Base-by-base conservation (phyloP, 2,888 invertebrate species). In the Rapana venosa region DNA sequence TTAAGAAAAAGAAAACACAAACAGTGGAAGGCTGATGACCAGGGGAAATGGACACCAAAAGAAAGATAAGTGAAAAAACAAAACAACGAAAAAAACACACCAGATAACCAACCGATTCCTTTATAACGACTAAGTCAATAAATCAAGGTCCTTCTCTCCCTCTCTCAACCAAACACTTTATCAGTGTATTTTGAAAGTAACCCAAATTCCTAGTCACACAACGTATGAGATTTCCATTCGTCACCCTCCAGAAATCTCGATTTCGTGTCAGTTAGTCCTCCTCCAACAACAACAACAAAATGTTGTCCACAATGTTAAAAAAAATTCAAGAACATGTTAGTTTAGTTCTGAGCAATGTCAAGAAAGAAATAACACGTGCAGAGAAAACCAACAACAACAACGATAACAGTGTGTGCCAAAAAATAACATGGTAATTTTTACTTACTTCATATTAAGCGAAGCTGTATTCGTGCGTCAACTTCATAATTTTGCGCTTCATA, bases 181-280 rank as follows among this genome's bases (percentile, higher is more conserved):
- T 56, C 26, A 47, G 66, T 61, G 66, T 87, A 81, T n/a, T 56
- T 58, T 36, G 81, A 87, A 58, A 87, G 56, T 79, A 79, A 79
- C 36, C 81, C 90, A 86, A 79, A 87, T 66, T 61, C 81, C 81
- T 5, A 84, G 22, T 13, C 1, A 84, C 81, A 32, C 35, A 35
- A 83, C 5, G 26, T 2, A 17, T 32, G 26, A 26, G 26, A 47
- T 47, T 47, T 47, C 47, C 8, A 8, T 47, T 47, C 47, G 47
- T 47, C 47, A 47, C 47, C 47, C 47, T 47, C 47, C 81, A 74
- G n/a, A 74, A 74, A n/a, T 8, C 15, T n/a, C 81, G 20, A 32
- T 8, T 47, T 77, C 35, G 0, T 11, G 30, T 87, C n/a, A 74
- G 26, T 87, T 22, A 74, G n/a, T n/a, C n/a, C 20, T 47, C 13